These are phyloP conservation scores for Microctonus aethiopoides DNA, from an alignment of 2,888 invertebrate species.

Conservation along the genomic window DNA sequence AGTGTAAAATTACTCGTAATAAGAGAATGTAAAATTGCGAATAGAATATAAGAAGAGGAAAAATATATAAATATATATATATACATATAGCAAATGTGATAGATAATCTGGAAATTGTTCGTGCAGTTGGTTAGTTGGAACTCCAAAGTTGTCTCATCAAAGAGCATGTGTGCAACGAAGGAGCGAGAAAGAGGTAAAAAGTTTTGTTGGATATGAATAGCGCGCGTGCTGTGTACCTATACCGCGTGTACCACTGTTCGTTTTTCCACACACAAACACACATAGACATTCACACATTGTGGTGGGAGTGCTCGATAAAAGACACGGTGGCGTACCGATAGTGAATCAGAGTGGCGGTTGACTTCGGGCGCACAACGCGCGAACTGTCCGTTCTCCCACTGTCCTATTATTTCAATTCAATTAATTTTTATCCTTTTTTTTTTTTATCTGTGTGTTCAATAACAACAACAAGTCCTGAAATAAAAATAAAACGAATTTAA, in stretches of 20 bases:
- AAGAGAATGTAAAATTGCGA: background rate
- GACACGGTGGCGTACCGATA: constrained; percentile 59
- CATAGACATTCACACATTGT: constrained; percentile 36
- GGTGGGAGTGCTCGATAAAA: constrained; percentile 65
- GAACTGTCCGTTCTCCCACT: constrained; percentile 32
- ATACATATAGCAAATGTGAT: background rate
- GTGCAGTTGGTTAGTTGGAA: constrained; percentile 11
- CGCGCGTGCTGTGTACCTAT: background rate
- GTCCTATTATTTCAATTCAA: background rate
- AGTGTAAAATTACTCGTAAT: background rate
- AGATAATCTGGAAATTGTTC: background rate
- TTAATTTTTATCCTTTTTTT: background rate
- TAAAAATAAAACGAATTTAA: background rate
- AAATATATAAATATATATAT: too few species aligned
- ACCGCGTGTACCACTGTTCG: background rate
- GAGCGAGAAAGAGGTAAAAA: background rate
- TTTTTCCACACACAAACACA: background rate
- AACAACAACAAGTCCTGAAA: background rate
- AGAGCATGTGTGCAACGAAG: background rate
- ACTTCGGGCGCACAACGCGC: constrained; percentile 55
- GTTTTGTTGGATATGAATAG: too few species aligned
- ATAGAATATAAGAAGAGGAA: background rate
- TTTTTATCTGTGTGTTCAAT: background rate
- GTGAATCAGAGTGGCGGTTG: constrained; percentile 64
- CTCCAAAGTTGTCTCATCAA: constrained; percentile 4